phyloP scores from a whole-genome alignment of 1,140 invertebrate species.

The Leucophenga varia region DNA sequence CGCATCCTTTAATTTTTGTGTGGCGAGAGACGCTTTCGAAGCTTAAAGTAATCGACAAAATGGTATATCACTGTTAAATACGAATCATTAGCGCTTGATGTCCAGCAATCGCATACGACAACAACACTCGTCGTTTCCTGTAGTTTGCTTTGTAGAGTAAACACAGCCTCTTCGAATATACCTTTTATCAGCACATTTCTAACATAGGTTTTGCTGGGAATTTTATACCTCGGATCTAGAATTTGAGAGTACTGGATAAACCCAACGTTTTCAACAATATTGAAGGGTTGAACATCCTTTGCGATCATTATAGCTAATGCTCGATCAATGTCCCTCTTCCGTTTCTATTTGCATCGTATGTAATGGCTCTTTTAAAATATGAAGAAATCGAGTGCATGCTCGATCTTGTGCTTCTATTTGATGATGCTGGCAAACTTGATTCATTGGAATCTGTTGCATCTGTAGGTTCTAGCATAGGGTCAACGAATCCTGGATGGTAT shows the following conservation, averaged over 20 bases:
- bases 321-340: conserved; percentile 12
- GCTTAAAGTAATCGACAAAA: no score
- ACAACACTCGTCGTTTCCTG: neutral
- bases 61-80: neutral
- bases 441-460: neutral
- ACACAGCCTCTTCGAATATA: neutral
- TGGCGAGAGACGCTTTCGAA: no score
- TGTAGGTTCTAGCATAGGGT: neutral
- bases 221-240: neutral
- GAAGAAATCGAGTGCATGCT: conserved; percentile 14
- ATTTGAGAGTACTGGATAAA: conserved; percentile 7
- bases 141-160: neutral
- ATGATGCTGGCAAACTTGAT: conserved; percentile 11
- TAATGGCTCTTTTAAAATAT: conserved; percentile 15
- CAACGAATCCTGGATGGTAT: neutral
- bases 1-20: no score
- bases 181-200: neutral
- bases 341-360: conserved; percentile 13
- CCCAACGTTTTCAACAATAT: neutral
- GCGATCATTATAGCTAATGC: conserved; percentile 11
- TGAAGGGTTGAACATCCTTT: conserved; percentile 9
- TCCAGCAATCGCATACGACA: neutral
- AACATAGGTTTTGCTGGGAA: neutral
- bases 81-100: neutral
- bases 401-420: no score